Evolutionary conservation across 2,888 invertebrate species (phyloP).

Genomic region (Drosophila putrida): DNA sequence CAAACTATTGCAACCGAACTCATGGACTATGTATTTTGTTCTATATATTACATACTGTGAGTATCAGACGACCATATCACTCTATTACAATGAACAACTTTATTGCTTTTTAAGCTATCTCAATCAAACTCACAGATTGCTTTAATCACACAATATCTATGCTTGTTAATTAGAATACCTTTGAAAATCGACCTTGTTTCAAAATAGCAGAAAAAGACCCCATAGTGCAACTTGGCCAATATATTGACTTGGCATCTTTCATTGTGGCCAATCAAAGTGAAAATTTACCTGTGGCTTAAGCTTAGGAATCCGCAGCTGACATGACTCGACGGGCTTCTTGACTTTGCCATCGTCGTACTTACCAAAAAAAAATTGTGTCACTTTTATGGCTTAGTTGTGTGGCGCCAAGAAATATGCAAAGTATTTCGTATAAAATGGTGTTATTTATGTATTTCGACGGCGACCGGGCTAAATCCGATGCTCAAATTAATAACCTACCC

Average conservation of each 20-base stretch:
- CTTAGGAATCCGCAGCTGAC: slow-evolving; percentile 76
- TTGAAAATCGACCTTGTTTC: no score
- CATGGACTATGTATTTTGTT: no score
- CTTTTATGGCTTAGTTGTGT: slow-evolving; percentile 75
- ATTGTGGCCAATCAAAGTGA: slow-evolving; percentile 48
- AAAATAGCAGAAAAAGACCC: no score
- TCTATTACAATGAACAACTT: no score
- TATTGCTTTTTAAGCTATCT: no score
- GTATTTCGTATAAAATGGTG: slow-evolving; percentile 70
- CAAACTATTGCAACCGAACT: no score
- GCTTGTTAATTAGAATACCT: no score
- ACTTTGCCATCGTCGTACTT: slow-evolving; percentile 17
- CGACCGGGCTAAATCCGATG: slow-evolving; percentile 53
- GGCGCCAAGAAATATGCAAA: slow-evolving; percentile 73
- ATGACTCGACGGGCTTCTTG: slow-evolving; percentile 75
- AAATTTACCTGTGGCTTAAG: slow-evolving; percentile 81
- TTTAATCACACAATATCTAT: no score
- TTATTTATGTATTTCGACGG: slow-evolving; percentile 68
- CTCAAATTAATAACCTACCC: slow-evolving; percentile 81
- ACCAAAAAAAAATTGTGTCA: slow-evolving; percentile 59
- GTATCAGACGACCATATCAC: no score
- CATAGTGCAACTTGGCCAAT: slow-evolving; percentile 30
- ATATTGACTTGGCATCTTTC: slow-evolving; percentile 71
- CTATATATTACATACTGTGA: no score
- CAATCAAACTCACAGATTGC: no score